These are phyloP conservation scores for Platorchestia sp. DNA, from an alignment of 1,140 invertebrate genomes.

Conservation along the genomic window DNA sequence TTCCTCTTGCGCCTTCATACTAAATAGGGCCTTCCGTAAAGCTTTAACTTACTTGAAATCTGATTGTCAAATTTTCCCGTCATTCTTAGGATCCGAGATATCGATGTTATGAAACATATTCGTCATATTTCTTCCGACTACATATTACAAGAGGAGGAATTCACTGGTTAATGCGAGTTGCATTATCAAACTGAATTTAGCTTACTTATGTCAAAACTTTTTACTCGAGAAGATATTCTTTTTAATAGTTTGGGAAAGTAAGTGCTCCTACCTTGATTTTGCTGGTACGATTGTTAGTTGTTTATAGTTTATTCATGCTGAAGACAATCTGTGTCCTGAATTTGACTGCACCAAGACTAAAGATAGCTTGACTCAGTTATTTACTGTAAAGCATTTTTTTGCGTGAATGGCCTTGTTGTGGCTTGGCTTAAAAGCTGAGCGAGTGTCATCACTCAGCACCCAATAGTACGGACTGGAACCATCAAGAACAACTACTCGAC, in stretches of 20 bases:
- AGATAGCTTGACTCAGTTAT: neutral
- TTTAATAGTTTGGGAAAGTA: neutral
- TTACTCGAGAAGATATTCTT: neutral
- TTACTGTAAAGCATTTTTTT: neutral
- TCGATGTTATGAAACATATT: neutral
- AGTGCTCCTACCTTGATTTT: neutral
- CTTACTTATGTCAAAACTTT: neutral
- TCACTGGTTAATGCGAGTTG: neutral
- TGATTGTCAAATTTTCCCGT: no score
- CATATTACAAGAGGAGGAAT: neutral
- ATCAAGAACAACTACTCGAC: slow-evolving; percentile 49
- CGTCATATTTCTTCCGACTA: neutral
- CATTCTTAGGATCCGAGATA: neutral
- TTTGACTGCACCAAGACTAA: neutral
- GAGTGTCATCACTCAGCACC: slow-evolving; percentile 26
- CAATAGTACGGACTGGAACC: slow-evolving; percentile 40
- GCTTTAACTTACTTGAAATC: no score
- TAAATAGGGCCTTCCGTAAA: no score
- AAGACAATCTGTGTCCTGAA: neutral
- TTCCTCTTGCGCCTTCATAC: no score
- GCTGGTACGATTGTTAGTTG: neutral
- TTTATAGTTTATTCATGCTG: neutral
- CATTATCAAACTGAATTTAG: neutral
- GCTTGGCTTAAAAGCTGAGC: slow-evolving; percentile 14
- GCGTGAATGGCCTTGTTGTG: neutral